These are phyloP conservation scores for Noctua comes DNA, from an alignment of 2,888 invertebrate species.

Conservation along the genomic window DNA sequence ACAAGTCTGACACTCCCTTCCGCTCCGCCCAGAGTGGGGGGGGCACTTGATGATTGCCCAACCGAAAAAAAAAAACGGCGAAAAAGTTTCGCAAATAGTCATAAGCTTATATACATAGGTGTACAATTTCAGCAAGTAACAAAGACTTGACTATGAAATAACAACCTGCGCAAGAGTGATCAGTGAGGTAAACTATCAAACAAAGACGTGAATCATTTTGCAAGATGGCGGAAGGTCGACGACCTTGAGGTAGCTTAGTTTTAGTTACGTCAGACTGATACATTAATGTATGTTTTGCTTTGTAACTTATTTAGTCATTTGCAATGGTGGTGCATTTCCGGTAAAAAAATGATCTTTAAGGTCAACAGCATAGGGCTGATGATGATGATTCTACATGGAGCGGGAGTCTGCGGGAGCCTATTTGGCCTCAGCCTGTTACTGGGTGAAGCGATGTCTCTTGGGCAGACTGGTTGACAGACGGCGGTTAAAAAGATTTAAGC, in stretches of 20 bases:
- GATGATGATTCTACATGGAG: too few species aligned
- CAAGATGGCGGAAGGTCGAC: constrained; percentile 59
- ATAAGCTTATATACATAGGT: too few species aligned
- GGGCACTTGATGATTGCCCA: too few species aligned
- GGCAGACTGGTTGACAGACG: too few species aligned
- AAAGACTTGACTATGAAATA: constrained; percentile 9
- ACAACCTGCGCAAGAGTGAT: constrained; percentile 29
- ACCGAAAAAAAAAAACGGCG: too few species aligned
- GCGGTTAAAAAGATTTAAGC: too few species aligned
- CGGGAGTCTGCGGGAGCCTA: too few species aligned
- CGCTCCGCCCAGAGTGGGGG: too few species aligned
- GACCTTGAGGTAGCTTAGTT: constrained; percentile 40
- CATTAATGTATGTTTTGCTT: constrained; percentile 20
- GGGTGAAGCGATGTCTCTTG: too few species aligned
- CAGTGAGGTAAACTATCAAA: constrained; percentile 40
- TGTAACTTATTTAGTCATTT: constrained; percentile 18
- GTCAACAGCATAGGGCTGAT: background rate
- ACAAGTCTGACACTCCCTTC: too few species aligned
- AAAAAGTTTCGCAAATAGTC: background rate
- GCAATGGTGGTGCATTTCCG: constrained; percentile 32
- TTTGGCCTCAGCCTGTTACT: too few species aligned
- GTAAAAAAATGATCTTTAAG: background rate
- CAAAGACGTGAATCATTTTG: constrained; percentile 56
- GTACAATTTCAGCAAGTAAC: constrained; percentile 5
- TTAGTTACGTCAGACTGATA: constrained; percentile 43